Conservation (phyloP, 1,140 invertebrate species). For the Zelostemma sp. region DNA sequence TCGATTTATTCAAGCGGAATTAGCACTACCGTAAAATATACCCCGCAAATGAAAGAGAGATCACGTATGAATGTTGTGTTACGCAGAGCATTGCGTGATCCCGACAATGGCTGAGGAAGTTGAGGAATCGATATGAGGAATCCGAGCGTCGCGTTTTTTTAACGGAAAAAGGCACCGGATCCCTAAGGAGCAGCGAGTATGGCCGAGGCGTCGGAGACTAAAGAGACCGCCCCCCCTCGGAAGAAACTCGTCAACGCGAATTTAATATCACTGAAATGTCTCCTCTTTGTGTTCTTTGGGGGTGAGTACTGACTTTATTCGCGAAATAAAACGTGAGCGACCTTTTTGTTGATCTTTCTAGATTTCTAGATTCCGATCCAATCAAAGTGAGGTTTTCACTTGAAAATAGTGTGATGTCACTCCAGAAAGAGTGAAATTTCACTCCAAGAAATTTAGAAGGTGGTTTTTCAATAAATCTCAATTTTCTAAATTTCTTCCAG, state of each 20-base stretch:
- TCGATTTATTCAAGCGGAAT: too few relatives aligned
- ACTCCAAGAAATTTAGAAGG: too few relatives aligned
- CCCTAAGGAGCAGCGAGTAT: constrained; percentile 21
- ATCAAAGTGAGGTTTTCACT: too few relatives aligned
- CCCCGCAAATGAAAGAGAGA: too few relatives aligned
- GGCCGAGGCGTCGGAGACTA: constrained; percentile 34
- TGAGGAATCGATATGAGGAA: constrained; percentile 20
- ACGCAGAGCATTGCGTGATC: constrained; percentile 10
- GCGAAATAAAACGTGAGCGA: too few relatives aligned
- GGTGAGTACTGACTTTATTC: constrained; percentile 58
- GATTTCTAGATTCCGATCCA: too few relatives aligned
- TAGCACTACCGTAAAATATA: too few relatives aligned
- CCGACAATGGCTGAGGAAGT: constrained; percentile 32
- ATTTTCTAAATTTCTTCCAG: too few relatives aligned
- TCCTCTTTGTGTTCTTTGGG: constrained; percentile 71
- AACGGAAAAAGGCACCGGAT: constrained; percentile 14
- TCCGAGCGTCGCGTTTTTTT: constrained; percentile 11
- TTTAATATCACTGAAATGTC: constrained; percentile 70
- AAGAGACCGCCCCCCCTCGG: constrained; percentile 42
- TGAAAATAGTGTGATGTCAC: too few relatives aligned
- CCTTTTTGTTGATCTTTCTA: too few relatives aligned
- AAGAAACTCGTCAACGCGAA: constrained; percentile 62
- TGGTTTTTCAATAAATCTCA: too few relatives aligned
- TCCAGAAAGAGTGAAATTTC: too few relatives aligned
- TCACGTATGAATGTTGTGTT: background rate